A percentile compares a stretch with the other conserved stretches of the same genome.
These are phyloP conservation scores for Maniola hyperantus DNA, from an alignment of 2,888 invertebrate genomes.

Conservation along the genomic window DNA sequence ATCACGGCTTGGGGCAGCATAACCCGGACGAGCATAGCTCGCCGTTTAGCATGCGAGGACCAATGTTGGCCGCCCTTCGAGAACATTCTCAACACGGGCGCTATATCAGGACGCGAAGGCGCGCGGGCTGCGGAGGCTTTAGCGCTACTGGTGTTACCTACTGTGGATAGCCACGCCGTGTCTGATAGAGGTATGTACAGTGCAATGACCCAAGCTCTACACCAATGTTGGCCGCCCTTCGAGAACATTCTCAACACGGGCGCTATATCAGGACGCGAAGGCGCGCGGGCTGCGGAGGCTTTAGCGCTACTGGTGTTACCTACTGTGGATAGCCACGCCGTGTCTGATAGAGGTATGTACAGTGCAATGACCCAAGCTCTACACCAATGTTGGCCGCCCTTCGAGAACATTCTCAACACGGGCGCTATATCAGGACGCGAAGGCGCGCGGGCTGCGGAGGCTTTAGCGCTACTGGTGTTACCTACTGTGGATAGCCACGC, in stretches of 20 bases:
- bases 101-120: slow-evolving; percentile 47
- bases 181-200: slow-evolving; percentile 60
- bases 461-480: slow-evolving; percentile 62
- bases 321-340: slow-evolving; percentile 57
- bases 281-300: slow-evolving; percentile 55
- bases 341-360: slow-evolving; percentile 62
- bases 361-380: background rate
- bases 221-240: slow-evolving; percentile 61
- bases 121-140: slow-evolving; percentile 59
- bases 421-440: slow-evolving; percentile 42
- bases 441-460: slow-evolving; percentile 56
- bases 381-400: slow-evolving; percentile 54
- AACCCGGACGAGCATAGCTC: slow-evolving; percentile 57
- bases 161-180: slow-evolving; percentile 58
- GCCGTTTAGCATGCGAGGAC: slow-evolving; percentile 42
- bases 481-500: slow-evolving; percentile 61
- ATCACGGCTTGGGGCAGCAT: slow-evolving; percentile 67
- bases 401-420: slow-evolving; percentile 49
- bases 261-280: slow-evolving; percentile 46
- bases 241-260: slow-evolving; percentile 48
- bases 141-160: slow-evolving; percentile 64
- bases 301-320: slow-evolving; percentile 65
- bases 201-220: background rate
- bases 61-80: slow-evolving; percentile 63
- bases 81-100: slow-evolving; percentile 45